Base-by-base conservation (phyloP, 2,888 invertebrate species). In the Deilephila porcellus region DNA sequence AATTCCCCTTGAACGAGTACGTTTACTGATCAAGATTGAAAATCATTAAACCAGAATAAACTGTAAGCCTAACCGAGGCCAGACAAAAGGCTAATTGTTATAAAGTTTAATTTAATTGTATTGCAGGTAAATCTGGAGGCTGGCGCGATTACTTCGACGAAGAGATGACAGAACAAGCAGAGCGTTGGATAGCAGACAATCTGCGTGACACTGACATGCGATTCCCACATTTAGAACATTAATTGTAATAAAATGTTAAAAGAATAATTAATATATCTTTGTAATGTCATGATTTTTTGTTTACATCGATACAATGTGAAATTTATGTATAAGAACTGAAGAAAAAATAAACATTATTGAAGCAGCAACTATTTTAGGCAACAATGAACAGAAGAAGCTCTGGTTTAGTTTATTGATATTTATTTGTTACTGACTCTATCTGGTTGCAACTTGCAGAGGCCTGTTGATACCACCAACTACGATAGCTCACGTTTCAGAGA, bases 71-170 rank as follows among this genome's bases (percentile, higher is more conserved):
- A 25, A 25, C 25, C 25, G 25, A 25, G 0, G 25, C 1, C 25
- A 25, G 25, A 25, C 25, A 25, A 25, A 25, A 25, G 25, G 1
- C 1, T 25, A 25, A 25, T 25, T 25, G 1, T 25, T 25, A 25
- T 25, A 25, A 25, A 25, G 25, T 25, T 25, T 25, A 32, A 32
- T 32, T 32, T 32, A 5, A 11, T 71, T 71, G 34, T 52, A 4
- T 77, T 73, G 3, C 83, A 91, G 97, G 97, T 52, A 95, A 95
- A 82, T 94, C 91, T 1, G 96, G 97, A 2, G 96, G 96, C 7
- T 98, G 97, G 97, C 95, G 95, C 71, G 96, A 96, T 71, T 96
- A 97, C 83, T 97, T 97, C 83, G 96, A 96, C 70, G 95, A 95
- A 6, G 96, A 97, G 79, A 95, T 98, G 85, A 95, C 95, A 70